These are phyloP conservation scores for Elysia crispata DNA, from an alignment of 2,888 invertebrate species.

Conservation along the genomic window DNA sequence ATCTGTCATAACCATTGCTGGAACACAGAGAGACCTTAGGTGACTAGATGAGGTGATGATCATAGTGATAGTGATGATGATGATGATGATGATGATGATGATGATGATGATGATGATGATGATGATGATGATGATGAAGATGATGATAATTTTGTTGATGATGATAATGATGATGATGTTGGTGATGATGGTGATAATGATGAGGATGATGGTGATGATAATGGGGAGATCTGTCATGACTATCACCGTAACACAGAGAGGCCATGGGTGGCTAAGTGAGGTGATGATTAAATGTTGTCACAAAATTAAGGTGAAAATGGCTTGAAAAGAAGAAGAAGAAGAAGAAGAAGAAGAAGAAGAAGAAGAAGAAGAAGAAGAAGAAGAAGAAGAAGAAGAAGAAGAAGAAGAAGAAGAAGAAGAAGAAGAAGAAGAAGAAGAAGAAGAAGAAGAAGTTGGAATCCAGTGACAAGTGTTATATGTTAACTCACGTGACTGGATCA, in stretches of 20 bases:
- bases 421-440: constrained; percentile 1
- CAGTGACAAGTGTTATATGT: not conserved
- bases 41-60: not conserved
- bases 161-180: too few species aligned
- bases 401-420: constrained; percentile 14
- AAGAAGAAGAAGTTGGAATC: not conserved
- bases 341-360: constrained; percentile 31
- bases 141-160: too few species aligned
- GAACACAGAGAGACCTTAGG: too few species aligned
- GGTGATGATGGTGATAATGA: too few species aligned
- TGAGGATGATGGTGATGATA: too few species aligned
- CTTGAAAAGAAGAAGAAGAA: constrained; percentile 17
- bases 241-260: too few species aligned
- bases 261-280: too few species aligned
- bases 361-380: constrained; percentile 21
- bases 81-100: constrained; percentile 19
- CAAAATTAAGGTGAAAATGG: too few species aligned
- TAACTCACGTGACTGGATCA: not conserved
- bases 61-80: not conserved
- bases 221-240: too few species aligned
- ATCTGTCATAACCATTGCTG: not conserved
- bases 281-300: too few species aligned
- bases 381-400: constrained; percentile 18
- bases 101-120: constrained; percentile 18
- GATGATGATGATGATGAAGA: not conserved